A percentile compares a stretch with the other conserved stretches of the same genome.
Evolutionary conservation across 2,113 vertebrate genomes (phyloP).

Genomic region (Corapipo altera): DNA sequence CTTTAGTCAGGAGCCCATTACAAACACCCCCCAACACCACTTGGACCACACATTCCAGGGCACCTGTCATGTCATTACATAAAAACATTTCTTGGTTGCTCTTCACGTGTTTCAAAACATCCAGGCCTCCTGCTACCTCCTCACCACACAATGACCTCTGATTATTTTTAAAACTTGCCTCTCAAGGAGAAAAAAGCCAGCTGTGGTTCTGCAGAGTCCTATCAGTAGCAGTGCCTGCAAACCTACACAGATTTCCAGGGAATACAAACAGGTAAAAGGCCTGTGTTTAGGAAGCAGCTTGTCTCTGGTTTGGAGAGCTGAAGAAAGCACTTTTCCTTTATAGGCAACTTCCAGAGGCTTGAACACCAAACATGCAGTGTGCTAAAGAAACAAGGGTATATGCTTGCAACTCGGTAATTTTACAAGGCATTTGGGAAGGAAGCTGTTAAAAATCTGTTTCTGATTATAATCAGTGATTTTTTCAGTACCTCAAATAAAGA

Average conservation of each 20-base stretch:
- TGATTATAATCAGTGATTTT: not conserved
- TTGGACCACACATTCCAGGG: not conserved
- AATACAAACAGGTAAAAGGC: not conserved
- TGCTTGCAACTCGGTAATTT: not conserved
- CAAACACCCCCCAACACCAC: not conserved
- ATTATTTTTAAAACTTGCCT: not conserved
- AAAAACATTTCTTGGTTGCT: not conserved
- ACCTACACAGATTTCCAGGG: not conserved
- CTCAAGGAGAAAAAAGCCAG: not conserved
- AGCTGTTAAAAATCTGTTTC: conserved; percentile 23
- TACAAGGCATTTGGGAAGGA: not conserved
- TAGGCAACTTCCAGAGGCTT: not conserved
- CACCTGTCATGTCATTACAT: not conserved
- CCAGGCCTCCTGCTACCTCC: not conserved
- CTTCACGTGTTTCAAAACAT: fast-evolving
- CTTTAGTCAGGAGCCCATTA: not conserved
- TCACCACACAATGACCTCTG: not conserved
- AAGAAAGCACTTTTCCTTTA: not conserved
- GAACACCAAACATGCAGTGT: not conserved
- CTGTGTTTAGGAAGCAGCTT: not conserved
- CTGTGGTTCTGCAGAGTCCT: not conserved
- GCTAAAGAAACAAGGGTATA: not conserved
- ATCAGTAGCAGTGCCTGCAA: not conserved
- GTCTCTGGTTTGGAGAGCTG: not conserved
- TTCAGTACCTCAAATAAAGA: conserved; percentile 15